These are phyloP conservation scores for Smittia aterrima DNA, from an alignment of 2,888 invertebrate species.

Conservation along the genomic window DNA sequence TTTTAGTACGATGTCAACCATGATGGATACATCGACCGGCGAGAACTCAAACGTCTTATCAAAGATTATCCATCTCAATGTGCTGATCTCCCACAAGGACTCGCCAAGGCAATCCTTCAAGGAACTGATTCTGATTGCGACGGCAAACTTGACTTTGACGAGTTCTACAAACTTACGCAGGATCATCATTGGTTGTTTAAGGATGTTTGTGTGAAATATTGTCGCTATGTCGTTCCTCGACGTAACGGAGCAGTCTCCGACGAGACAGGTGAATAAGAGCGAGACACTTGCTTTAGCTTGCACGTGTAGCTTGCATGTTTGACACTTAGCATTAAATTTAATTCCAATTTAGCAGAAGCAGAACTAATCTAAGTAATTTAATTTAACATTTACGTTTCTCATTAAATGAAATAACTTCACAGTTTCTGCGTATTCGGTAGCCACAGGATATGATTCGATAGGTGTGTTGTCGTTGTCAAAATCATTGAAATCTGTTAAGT, in stretches of 20 bases:
- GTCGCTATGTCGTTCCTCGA: slow-evolving; percentile 50
- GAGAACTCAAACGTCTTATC: slow-evolving; percentile 58
- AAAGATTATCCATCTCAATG: slow-evolving; percentile 48
- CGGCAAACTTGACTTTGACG: slow-evolving; percentile 64
- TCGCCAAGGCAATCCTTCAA: slow-evolving; percentile 65
- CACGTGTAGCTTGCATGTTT: not conserved
- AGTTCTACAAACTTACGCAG: slow-evolving; percentile 65
- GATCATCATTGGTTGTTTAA: slow-evolving; percentile 55
- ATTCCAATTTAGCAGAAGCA: not conserved
- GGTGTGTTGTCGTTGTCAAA: too few relatives aligned
- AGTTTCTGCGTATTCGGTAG: slow-evolving; percentile 26
- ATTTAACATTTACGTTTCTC: not conserved
- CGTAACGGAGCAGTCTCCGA: slow-evolving; percentile 51
- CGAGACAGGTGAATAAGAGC: slow-evolving; percentile 47
- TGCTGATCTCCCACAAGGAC: slow-evolving; percentile 66
- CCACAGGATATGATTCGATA: slow-evolving; percentile 16
- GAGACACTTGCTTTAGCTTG: not conserved
- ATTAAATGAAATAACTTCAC: not conserved
- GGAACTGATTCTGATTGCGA: slow-evolving; percentile 64
- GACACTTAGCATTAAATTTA: not conserved
- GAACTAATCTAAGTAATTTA: slow-evolving; percentile 6
- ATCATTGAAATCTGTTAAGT: too few relatives aligned
- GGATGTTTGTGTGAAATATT: slow-evolving; percentile 49
- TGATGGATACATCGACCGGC: slow-evolving; percentile 67
- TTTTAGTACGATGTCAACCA: slow-evolving; percentile 68